phyloP scores from a whole-genome alignment of 2,113 vertebrate species.

The Cebidichthys violaceus region DNA sequence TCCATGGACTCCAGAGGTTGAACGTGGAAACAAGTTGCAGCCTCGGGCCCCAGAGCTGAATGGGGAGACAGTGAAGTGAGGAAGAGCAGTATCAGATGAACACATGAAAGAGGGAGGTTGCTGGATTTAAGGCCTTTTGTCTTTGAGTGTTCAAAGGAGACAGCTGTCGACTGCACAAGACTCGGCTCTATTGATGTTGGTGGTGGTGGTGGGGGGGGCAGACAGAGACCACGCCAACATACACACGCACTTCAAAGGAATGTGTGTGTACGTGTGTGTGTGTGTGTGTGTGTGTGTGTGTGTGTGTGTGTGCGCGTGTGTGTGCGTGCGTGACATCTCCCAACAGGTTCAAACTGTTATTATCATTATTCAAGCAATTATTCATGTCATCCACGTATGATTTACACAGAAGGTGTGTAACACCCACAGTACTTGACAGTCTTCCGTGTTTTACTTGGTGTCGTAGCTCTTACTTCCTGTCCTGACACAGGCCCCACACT shows the following conservation, averaged over 20 bases:
- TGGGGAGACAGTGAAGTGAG: slow-evolving; percentile 64
- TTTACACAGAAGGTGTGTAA: not conserved
- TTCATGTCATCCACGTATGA: slow-evolving; percentile 3
- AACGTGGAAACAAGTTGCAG: slow-evolving; percentile 27
- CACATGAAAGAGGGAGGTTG: slow-evolving; percentile 82
- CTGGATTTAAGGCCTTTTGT: slow-evolving; percentile 83
- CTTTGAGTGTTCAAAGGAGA: slow-evolving; percentile 83
- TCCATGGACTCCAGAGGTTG: slow-evolving; percentile 14
- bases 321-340: slow-evolving; percentile 27
- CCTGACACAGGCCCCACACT: not conserved
- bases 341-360: slow-evolving; percentile 25
- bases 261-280: slow-evolving; percentile 32
- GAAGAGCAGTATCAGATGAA: slow-evolving; percentile 80
- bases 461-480: not conserved
- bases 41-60: slow-evolving; percentile 56
- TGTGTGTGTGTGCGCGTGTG: slow-evolving; percentile 30
- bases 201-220: slow-evolving; percentile 53
- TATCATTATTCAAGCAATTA: slow-evolving; percentile 16
- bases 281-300: slow-evolving; percentile 20
- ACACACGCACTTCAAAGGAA: slow-evolving; percentile 75
- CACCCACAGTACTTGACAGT: not conserved
- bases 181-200: slow-evolving; percentile 78
- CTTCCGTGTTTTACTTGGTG: not conserved
- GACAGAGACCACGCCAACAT: slow-evolving; percentile 71
- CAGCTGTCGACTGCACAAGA: slow-evolving; percentile 83